phyloP scores from a whole-genome alignment of 2,888 invertebrate genomes.

The Agrypnus murinus region DNA sequence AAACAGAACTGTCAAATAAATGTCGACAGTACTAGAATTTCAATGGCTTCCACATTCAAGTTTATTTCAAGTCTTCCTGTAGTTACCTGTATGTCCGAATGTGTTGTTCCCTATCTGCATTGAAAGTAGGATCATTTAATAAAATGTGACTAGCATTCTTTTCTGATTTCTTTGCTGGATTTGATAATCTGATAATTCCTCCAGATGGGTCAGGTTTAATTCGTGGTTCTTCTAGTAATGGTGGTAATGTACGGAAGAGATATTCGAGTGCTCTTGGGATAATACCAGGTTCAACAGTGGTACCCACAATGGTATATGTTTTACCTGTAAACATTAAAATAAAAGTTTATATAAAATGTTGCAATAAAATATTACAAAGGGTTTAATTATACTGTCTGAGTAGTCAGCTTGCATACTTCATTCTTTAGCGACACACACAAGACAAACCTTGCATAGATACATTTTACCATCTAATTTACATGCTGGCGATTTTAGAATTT shows the following conservation, averaged over 20 bases:
- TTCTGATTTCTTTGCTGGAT: constrained; percentile 65
- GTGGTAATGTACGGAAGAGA: constrained; percentile 67
- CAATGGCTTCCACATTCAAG: too few species aligned
- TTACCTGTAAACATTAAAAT: too few species aligned
- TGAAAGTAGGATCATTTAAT: constrained; percentile 55
- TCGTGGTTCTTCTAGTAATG: constrained; percentile 63
- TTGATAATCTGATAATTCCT: constrained; percentile 66
- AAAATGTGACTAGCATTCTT: constrained; percentile 61
- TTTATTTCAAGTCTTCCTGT: too few species aligned
- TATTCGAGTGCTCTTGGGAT: constrained; percentile 77
- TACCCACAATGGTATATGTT: constrained; percentile 72
- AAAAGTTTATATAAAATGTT: too few species aligned
- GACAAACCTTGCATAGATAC: too few species aligned
- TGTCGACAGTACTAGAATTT: constrained; percentile 3
- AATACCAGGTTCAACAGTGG: constrained; percentile 76
- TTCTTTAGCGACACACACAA: too few species aligned
- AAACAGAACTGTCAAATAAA: too few species aligned
- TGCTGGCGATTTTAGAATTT: too few species aligned
- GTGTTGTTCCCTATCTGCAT: constrained; percentile 53
- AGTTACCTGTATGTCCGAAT: constrained; percentile 56
- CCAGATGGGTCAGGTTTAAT: constrained; percentile 69
- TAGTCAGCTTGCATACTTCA: too few species aligned
- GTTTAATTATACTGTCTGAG: constrained; percentile 93
- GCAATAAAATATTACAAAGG: constrained; percentile 79
- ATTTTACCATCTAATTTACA: too few species aligned